Conservation (phyloP, 2,113 vertebrate species). For the Albula goreensis region DNA sequence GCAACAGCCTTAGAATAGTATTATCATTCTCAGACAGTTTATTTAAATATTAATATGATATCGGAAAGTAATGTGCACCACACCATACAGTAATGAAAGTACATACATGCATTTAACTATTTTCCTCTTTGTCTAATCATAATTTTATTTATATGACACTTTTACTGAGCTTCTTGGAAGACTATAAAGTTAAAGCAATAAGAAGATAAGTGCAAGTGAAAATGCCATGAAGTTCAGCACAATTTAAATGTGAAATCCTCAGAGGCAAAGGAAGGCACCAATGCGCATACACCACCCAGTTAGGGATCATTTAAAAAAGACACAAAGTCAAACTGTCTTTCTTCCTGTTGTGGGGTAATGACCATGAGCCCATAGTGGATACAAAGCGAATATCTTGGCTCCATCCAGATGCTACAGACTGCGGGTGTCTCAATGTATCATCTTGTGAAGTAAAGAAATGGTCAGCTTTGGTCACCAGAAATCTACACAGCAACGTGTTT, state of each 20-base stretch:
- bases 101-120: background rate
- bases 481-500: background rate
- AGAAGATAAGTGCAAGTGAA: too few relatives aligned
- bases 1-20: slow-evolving; percentile 20
- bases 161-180: background rate
- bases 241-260: too few relatives aligned
- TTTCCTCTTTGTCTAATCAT: background rate
- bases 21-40: background rate
- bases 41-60: slow-evolving; percentile 14
- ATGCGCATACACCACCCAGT: too few relatives aligned
- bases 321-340: background rate
- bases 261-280: too few relatives aligned
- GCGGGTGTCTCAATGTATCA: background rate
- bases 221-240: too few relatives aligned
- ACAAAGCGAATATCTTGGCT: too few relatives aligned
- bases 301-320: too few relatives aligned
- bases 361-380: background rate
- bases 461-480: background rate
- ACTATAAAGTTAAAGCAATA: too few relatives aligned
- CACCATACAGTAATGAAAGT: background rate
- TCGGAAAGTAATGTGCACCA: background rate
- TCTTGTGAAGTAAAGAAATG: background rate
- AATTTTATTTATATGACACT: background rate
- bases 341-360: background rate
- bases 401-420: background rate